Conservation (phyloP, 2,797 vertebrate species). For the Thunnus albacares region DNA sequence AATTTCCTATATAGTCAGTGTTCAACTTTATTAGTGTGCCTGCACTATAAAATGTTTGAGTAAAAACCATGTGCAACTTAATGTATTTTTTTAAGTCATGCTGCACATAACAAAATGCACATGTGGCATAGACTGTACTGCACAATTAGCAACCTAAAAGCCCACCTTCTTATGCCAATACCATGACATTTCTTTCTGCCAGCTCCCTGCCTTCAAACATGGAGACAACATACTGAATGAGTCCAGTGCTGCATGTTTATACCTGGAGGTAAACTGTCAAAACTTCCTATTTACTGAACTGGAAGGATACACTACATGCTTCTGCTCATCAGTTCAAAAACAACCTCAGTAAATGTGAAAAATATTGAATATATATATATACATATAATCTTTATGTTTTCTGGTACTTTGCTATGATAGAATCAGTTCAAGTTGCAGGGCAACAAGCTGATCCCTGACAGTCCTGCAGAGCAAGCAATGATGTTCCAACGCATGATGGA, state of each 20-base stretch:
- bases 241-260: constrained; percentile 76
- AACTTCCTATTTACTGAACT: neutral
- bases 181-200: constrained; percentile 4
- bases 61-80: neutral
- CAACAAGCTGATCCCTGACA: constrained; percentile 69
- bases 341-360: neutral
- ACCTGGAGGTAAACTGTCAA: constrained; percentile 77
- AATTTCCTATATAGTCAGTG: neutral
- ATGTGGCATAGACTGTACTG: too few species aligned
- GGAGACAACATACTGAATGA: constrained; percentile 77
- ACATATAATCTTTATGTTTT: neutral
- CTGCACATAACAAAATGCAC: too few species aligned
- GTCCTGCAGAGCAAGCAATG: constrained; percentile 65
- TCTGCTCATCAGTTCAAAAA: too few species aligned
- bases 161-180: neutral
- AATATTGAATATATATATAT: neutral
- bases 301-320: neutral
- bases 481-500: constrained; percentile 79
- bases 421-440: constrained; percentile 80
- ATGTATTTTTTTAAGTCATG: neutral
- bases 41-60: too few species aligned
- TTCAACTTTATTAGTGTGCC: neutral
- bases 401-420: constrained; percentile 36
- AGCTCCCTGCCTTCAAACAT: constrained; percentile 81
- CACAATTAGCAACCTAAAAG: too few species aligned